Conservation (phyloP, 2,113 vertebrate species). For the Myiozetetes cayanensis region DNA sequence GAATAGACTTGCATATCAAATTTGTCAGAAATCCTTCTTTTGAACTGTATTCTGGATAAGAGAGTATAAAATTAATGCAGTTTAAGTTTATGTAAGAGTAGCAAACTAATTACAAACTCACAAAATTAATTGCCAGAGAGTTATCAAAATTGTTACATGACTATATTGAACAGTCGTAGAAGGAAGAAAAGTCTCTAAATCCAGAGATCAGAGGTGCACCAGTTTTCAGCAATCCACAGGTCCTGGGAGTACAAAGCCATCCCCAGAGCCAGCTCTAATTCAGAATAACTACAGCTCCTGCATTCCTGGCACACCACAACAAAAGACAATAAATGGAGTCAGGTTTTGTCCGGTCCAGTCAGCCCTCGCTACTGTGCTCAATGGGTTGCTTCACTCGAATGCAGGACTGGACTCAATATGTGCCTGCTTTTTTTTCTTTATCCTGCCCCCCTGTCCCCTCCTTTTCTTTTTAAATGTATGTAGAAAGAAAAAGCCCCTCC, state of each 20-base stretch:
- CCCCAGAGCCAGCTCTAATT: neutral
- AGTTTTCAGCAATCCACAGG: neutral
- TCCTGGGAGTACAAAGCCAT: slow-evolving; percentile 15
- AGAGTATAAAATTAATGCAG: neutral
- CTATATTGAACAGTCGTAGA: neutral
- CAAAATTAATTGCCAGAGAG: neutral
- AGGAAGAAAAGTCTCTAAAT: neutral
- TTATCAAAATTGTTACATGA: neutral
- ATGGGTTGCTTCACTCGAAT: neutral
- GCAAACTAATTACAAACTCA: neutral
- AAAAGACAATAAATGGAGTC: slow-evolving; percentile 36
- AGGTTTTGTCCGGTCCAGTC: slow-evolving; percentile 44
- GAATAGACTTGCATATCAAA: neutral
- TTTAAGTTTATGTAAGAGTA: neutral
- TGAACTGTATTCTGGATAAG: neutral
- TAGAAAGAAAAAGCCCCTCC: neutral
- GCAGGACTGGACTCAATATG: slow-evolving; percentile 1
- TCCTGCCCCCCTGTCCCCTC: neutral
- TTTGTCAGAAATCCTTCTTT: neutral
- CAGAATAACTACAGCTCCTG: slow-evolving; percentile 11
- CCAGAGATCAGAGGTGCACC: neutral
- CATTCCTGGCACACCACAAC: slow-evolving; percentile 39
- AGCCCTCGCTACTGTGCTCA: neutral
- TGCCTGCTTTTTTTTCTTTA: neutral
- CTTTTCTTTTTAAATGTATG: neutral